phyloP scores from a whole-genome alignment of 1,140 invertebrate genomes.

The Cotesia vestalis region DNA sequence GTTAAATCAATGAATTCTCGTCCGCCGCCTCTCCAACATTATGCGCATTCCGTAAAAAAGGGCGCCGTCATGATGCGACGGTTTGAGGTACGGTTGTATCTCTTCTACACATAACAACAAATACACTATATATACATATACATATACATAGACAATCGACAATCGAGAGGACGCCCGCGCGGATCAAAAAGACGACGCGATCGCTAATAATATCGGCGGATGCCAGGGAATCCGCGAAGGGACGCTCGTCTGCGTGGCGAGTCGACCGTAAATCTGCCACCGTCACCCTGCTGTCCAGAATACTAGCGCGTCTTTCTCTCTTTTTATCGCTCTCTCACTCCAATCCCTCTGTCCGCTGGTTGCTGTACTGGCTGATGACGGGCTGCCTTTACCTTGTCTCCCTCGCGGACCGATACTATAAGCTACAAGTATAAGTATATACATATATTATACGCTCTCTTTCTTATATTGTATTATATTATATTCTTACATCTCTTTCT shows the following conservation, averaged over 20 bases:
- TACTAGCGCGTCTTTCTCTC: conserved; percentile 40
- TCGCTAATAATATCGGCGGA: conserved; percentile 65
- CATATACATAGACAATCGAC: neutral
- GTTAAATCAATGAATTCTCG: conserved; percentile 32
- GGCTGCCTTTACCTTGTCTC: neutral
- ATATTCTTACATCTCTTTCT: too few species aligned
- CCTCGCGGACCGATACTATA: neutral
- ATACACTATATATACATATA: neutral
- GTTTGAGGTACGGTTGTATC: conserved; percentile 30
- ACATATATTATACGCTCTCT: too few species aligned
- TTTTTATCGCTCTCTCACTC: conserved; percentile 22
- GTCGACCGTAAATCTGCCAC: conserved; percentile 63
- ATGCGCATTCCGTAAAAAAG: conserved; percentile 34
- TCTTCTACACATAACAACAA: neutral
- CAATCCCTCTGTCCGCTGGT: conserved; percentile 3
- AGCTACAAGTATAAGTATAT: too few species aligned
- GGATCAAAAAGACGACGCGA: conserved; percentile 63
- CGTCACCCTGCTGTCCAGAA: conserved; percentile 57
- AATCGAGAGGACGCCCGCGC: conserved; percentile 34
- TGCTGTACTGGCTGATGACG: neutral
- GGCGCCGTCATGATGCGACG: conserved; percentile 12
- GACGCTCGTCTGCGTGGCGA: conserved; percentile 59
- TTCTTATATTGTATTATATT: too few species aligned
- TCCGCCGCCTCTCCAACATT: conserved; percentile 39
- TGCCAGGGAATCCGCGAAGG: conserved; percentile 62